Evolutionary conservation across 2,797 vertebrate genomes (phyloP).

Genomic region (Acrossocheilus fasciatus): DNA sequence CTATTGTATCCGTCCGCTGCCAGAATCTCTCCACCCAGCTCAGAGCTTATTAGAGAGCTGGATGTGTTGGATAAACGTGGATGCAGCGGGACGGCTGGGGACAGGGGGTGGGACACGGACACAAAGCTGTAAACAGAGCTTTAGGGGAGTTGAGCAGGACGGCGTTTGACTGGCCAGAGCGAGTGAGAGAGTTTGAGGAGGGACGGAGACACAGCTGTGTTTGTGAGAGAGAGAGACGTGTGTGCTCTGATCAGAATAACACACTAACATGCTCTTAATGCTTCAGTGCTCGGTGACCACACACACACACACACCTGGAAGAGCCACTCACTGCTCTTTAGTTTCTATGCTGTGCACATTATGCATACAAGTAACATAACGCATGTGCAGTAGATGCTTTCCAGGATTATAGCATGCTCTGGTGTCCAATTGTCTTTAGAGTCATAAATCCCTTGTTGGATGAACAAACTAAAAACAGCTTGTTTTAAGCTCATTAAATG

Average conservation of each 20-base stretch:
- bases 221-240: constrained; percentile 35
- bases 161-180: constrained; percentile 8
- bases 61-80: background rate
- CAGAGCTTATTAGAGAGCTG: constrained; percentile 29
- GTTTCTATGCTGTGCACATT: background rate
- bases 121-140: constrained; percentile 48
- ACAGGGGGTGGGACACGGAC: constrained; percentile 65
- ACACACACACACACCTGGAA: background rate
- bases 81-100: constrained; percentile 23
- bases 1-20: constrained; percentile 60
- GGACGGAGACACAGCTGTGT: constrained; percentile 36
- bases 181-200: constrained; percentile 20
- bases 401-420: background rate
- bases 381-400: background rate
- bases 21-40: constrained; percentile 75
- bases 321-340: background rate
- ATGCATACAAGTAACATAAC: background rate
- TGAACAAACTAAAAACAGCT: background rate
- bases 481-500: background rate
- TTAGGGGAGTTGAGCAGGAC: constrained; percentile 17
- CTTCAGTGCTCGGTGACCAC: background rate
- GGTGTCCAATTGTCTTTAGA: background rate
- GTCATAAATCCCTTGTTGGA: background rate
- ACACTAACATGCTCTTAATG: background rate
- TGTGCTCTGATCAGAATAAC: constrained; percentile 13